A percentile compares a stretch with the other conserved stretches of the same genome.
Conservation (phyloP, 2,797 vertebrate species). For the Clamator glandarius region DNA sequence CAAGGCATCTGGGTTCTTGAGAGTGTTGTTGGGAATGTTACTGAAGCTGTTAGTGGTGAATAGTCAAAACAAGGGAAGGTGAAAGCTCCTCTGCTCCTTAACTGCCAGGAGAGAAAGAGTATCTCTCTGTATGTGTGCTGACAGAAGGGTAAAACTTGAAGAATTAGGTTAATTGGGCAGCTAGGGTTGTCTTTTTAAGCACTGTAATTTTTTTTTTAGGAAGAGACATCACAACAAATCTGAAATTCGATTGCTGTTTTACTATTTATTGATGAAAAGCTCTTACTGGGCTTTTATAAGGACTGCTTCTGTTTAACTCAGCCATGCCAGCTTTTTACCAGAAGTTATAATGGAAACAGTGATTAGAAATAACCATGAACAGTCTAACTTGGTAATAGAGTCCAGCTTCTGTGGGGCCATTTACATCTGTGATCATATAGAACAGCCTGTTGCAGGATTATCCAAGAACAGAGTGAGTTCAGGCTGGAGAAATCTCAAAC, state of each 20-base stretch:
- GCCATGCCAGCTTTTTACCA: not conserved
- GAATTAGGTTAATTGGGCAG: not conserved
- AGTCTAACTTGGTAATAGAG: not conserved
- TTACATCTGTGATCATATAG: not conserved
- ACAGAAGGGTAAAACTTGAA: not conserved
- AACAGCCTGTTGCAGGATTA: not conserved
- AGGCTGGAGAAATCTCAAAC: constrained; percentile 17
- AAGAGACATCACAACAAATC: not conserved
- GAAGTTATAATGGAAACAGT: not conserved
- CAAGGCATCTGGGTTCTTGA: not conserved
- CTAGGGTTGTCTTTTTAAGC: not conserved
- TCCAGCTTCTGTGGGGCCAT: not conserved
- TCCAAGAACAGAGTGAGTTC: constrained; percentile 17
- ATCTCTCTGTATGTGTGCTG: not conserved
- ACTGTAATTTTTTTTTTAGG: not conserved
- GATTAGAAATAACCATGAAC: not conserved
- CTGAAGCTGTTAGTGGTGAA: not conserved
- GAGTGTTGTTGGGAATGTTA: accelerated
- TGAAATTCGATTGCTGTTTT: not conserved
- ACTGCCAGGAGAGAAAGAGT: not conserved
- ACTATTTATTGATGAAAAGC: not conserved
- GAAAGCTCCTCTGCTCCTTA: not conserved
- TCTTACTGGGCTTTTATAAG: not conserved
- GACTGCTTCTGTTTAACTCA: not conserved
- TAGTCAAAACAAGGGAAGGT: not conserved